Percentiles rank a stretch among this genome's conserved stretches.
Conservation (phyloP, 2,797 vertebrate species). For the Sebastes miniatus region DNA sequence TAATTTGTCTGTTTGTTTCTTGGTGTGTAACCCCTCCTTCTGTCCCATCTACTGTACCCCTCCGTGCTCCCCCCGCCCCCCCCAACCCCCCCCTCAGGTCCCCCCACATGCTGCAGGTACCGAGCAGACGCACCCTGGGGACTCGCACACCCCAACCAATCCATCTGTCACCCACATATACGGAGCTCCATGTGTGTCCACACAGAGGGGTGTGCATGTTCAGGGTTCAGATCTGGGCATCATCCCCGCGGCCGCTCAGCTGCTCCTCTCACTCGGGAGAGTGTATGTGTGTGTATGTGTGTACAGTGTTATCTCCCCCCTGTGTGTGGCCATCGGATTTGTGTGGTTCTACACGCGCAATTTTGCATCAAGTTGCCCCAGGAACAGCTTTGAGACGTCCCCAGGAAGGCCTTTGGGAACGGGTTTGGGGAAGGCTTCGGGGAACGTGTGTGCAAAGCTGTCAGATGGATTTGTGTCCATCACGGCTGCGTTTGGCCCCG, state of each 20-base stretch:
- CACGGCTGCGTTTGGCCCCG: slow-evolving; percentile 57
- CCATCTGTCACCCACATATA: slow-evolving; percentile 52
- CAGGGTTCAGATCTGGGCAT: slow-evolving; percentile 23
- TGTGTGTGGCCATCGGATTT: slow-evolving; percentile 27
- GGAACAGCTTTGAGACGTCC: slow-evolving; percentile 58
- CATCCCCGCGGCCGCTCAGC: slow-evolving; percentile 44
- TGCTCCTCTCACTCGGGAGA: slow-evolving; percentile 17
- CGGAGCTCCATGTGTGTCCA: slow-evolving; percentile 13
- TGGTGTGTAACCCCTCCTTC: neutral
- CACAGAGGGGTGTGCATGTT: neutral
- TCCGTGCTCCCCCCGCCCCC: slow-evolving; percentile 26
- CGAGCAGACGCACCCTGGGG: slow-evolving; percentile 21
- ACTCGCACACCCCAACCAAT: slow-evolving; percentile 9
- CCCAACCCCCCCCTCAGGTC: slow-evolving; percentile 34
- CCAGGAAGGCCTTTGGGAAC: slow-evolving; percentile 64
- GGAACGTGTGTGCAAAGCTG: slow-evolving; percentile 65
- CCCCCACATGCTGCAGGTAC: slow-evolving; percentile 54
- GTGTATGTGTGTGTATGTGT: neutral
- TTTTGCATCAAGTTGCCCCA: slow-evolving; percentile 55
- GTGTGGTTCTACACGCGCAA: slow-evolving; percentile 38
- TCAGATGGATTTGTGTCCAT: slow-evolving; percentile 77
- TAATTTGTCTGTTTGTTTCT: neutral
- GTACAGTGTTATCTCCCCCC: neutral
- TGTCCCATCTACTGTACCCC: neutral
- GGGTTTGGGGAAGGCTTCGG: slow-evolving; percentile 47